These are phyloP conservation scores for Isotomurus palustris DNA, from an alignment of 2,888 invertebrate genomes.

Conservation along the genomic window DNA sequence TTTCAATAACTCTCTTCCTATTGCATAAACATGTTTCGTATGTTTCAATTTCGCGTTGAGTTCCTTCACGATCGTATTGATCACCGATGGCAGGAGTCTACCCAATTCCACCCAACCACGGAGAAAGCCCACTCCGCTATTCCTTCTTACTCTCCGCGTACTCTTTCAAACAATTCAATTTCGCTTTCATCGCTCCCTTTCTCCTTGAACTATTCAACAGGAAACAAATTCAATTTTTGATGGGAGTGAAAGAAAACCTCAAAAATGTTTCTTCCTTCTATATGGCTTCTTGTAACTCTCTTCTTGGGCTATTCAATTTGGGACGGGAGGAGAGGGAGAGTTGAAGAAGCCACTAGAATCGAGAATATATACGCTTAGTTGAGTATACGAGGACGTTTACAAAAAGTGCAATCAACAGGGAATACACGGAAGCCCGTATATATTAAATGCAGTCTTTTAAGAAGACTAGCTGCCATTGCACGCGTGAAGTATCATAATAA, in stretches of 20 bases:
- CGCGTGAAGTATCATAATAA: too few species aligned
- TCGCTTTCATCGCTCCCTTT: neutral
- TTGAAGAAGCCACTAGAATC: too few species aligned
- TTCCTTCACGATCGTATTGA: too few species aligned
- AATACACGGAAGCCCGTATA: too few species aligned
- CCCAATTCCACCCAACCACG: neutral
- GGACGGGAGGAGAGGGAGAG: too few species aligned
- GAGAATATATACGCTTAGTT: too few species aligned
- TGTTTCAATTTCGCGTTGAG: neutral
- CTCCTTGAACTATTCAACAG: neutral
- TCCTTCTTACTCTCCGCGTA: conserved; percentile 1
- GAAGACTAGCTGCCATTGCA: too few species aligned
- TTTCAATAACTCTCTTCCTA: too few species aligned
- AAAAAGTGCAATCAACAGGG: too few species aligned
- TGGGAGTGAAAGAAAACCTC: neutral
- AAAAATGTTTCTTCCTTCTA: neutral
- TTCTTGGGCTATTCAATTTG: too few species aligned
- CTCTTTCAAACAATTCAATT: conserved; percentile 9
- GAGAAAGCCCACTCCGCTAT: neutral
- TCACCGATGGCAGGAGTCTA: neutral
- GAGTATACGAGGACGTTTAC: too few species aligned
- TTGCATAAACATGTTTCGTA: neutral
- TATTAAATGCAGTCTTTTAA: too few species aligned
- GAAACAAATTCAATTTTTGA: conserved; percentile 1
- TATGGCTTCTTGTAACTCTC: neutral